These are phyloP conservation scores for Acipenser ruthenus DNA, from an alignment of 2,797 vertebrate species.

Conservation along the genomic window DNA sequence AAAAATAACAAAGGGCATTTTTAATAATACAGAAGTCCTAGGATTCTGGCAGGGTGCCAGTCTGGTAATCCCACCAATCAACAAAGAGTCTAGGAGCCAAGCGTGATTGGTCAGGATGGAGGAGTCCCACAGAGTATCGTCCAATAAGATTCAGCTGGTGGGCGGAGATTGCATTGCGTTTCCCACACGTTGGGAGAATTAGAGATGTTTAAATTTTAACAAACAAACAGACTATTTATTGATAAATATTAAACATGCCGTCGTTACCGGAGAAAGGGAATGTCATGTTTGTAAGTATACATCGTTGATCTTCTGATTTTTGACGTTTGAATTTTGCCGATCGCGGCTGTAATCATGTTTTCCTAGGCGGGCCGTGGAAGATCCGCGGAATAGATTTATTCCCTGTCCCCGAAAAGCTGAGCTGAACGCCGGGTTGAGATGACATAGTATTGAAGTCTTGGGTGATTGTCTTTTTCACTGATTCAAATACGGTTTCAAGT, in stretches of 20 bases:
- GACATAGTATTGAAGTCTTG: no score
- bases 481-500: no score
- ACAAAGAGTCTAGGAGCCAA: background rate
- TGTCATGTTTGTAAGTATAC: conserved; percentile 60
- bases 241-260: conserved; percentile 20
- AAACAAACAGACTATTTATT: background rate
- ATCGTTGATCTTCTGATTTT: background rate
- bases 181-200: conserved; percentile 15
- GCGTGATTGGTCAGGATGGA: background rate
- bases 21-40: no score
- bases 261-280: conserved; percentile 40
- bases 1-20: no score
- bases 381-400: conserved; percentile 12
- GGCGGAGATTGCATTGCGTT: conserved; percentile 18
- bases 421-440: no score
- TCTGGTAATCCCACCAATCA: no score
- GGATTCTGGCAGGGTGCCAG: no score
- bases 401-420: background rate
- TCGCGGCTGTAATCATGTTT: background rate
- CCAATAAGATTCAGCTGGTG: conserved; percentile 8
- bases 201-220: background rate
- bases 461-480: no score
- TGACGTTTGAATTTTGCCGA: background rate
- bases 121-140: background rate
- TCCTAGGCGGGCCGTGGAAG: conserved; percentile 13